phyloP scores from a whole-genome alignment of 2,888 invertebrate species.

The Aporophyla lueneburgensis region DNA sequence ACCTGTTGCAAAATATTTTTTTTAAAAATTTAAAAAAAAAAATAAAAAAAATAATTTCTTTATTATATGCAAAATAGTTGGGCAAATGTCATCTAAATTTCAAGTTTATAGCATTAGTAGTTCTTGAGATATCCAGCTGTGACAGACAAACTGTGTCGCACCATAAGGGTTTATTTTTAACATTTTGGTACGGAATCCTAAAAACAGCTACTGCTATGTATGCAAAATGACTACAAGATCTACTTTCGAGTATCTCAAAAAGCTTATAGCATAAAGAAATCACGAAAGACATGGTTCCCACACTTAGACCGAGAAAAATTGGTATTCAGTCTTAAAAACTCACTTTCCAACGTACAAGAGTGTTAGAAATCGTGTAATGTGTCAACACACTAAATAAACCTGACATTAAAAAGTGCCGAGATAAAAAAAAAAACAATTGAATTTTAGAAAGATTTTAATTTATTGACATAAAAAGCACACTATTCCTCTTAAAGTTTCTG shows the following conservation, averaged over 20 bases:
- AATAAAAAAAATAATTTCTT: too few species aligned
- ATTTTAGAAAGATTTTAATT: neutral
- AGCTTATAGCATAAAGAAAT: constrained; percentile 34
- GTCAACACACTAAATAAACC: constrained; percentile 21
- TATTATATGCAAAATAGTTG: too few species aligned
- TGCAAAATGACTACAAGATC: constrained; percentile 19
- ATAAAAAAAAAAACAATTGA: neutral
- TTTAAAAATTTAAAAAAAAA: too few species aligned
- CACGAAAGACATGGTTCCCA: constrained; percentile 53
- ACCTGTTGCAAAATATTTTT: too few species aligned
- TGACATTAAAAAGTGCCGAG: neutral
- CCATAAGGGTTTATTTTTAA: too few species aligned
- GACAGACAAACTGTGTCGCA: too few species aligned
- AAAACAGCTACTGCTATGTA: neutral
- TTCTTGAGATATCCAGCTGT: too few species aligned
- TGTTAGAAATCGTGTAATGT: constrained; percentile 60
- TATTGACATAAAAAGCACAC: too few species aligned
- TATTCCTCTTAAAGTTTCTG: neutral
- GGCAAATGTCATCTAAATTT: too few species aligned
- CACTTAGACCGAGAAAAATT: constrained; percentile 48
- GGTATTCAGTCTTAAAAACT: constrained; percentile 56
- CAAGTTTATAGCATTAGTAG: too few species aligned
- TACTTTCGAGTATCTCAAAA: constrained; percentile 43
- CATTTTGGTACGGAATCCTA: too few species aligned
- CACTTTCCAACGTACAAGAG: constrained; percentile 58